Percentiles rank a stretch among this genome's conserved stretches.
Evolutionary conservation across 1,140 invertebrate genomes (phyloP).

Genomic region (Drosophila willistoni): DNA sequence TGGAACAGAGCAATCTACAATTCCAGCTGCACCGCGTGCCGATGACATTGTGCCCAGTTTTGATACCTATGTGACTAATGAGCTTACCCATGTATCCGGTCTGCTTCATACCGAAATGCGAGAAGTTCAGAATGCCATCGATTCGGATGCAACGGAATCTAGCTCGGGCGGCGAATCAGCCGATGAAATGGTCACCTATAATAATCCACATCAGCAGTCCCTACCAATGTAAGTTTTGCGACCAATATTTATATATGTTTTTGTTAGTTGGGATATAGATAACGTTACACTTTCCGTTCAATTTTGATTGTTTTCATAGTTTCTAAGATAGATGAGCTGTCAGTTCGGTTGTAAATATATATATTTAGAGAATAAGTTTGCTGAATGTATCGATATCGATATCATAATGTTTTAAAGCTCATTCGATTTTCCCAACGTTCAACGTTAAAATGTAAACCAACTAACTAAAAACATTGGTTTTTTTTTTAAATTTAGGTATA

Average conservation of each 20-base stretch:
- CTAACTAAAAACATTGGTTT: not conserved
- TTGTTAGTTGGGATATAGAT: not conserved
- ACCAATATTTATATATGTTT: not conserved
- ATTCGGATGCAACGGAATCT: slow-evolving; percentile 96
- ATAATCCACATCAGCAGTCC: slow-evolving; percentile 89
- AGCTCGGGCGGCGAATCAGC: slow-evolving; percentile 97
- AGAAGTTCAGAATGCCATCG: slow-evolving; percentile 89
- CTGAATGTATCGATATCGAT: not conserved
- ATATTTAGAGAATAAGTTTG: not conserved
- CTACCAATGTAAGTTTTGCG: slow-evolving; percentile 89
- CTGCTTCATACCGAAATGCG: slow-evolving; percentile 88
- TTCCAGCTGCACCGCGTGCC: slow-evolving; percentile 34
- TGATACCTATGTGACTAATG: slow-evolving; percentile 84
- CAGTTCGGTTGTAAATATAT: not conserved
- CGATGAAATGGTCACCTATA: slow-evolving; percentile 93
- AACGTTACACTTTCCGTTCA: not conserved
- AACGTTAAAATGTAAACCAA: not conserved
- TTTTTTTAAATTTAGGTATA: not conserved
- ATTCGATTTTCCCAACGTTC: not conserved
- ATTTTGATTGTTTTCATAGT: not conserved
- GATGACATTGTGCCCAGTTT: slow-evolving; percentile 82
- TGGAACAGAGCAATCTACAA: slow-evolving; percentile 49
- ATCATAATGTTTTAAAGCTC: not conserved
- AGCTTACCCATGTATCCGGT: slow-evolving; percentile 87
- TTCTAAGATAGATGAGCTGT: not conserved